Percentiles rank a stretch among this genome's conserved stretches.
Conservation (phyloP, 2,797 vertebrate genomes). For the Moxostoma hubbsi region DNA sequence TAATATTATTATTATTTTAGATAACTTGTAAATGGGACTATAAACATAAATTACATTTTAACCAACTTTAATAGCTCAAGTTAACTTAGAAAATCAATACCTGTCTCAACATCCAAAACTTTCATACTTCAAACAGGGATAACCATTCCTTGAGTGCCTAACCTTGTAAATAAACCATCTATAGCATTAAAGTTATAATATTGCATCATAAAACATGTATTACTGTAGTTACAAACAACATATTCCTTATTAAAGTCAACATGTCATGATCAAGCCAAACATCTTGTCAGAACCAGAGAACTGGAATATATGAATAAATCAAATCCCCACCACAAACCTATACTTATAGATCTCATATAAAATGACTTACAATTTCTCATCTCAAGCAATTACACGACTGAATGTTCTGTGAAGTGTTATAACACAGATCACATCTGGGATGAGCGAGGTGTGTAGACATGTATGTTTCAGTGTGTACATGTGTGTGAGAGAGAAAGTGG, state of each 20-base stretch:
- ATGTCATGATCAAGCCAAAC: not conserved
- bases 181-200: too few species aligned
- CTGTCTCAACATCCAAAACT: too few species aligned
- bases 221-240: slow-evolving; percentile 6
- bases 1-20: too few species aligned
- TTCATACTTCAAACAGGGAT: too few species aligned
- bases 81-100: too few species aligned
- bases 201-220: not conserved
- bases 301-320: not conserved
- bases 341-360: slow-evolving; percentile 11
- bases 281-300: too few species aligned
- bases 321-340: not conserved
- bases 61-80: too few species aligned
- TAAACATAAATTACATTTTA: too few species aligned
- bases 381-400: slow-evolving; percentile 38
- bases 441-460: slow-evolving; percentile 39
- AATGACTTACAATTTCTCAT: slow-evolving; percentile 49
- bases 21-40: too few species aligned
- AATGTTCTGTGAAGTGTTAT: slow-evolving; percentile 30
- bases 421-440: slow-evolving; percentile 4
- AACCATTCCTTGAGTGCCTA: too few species aligned
- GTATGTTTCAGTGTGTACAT: slow-evolving; percentile 26
- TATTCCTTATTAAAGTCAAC: not conserved
- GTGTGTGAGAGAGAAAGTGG: not conserved
- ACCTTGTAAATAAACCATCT: too few species aligned